Base-by-base conservation (phyloP, 2,888 invertebrate species). In the Ceriagrion tenellum region DNA sequence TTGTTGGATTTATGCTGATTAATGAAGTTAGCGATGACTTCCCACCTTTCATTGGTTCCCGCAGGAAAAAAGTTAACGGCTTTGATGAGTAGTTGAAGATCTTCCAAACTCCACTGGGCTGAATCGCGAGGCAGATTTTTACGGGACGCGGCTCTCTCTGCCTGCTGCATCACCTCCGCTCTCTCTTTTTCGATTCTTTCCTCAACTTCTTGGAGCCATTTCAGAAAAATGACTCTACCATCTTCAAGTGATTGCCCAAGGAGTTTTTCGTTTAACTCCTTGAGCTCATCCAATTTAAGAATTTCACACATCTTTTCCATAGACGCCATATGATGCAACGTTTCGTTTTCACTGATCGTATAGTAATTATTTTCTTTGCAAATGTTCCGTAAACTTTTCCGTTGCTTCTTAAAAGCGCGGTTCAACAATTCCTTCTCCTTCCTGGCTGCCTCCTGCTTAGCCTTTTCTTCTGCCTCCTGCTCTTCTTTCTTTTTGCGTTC, bases 61-160 rank as follows among this genome's bases (percentile, higher is more conserved):
- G 99, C 99, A 0, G 99, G 99, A 97, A 99, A 99, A 10, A 99
- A 97, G 97, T 99, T 99, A 0, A 99, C 99, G 40, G 99, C 99
- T 97, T 99, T 99, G 95, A 99, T 99, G 6, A 99, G 97, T 90
- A 99, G 97, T 96, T 99, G 99, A 40, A 99, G 97, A 97, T 99
- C 99, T 95, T 98, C 98, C 95, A 98, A 98, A 26, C 98, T 98
- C 99, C 99, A 99, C 95, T 97, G 97, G 23, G 97, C 97, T 0
- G 97, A 97, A 6, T 97, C 97, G 96, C 97, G 97, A 26, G 97
- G 96, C 8, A 97, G 97, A 8, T 96, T 96, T 18, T 97, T 97
- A 95, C 97, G 97, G 96, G 97, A 97, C 35, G 96, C 96, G 8
- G 95, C 95, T 35, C 95, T 95, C 40, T 96, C 96, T 95, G 96